Evolutionary conservation across 2,797 vertebrate species (phyloP), one percentile per base, ranked within the genome.

Genomic region (Tolypeutes matacus): DNA sequence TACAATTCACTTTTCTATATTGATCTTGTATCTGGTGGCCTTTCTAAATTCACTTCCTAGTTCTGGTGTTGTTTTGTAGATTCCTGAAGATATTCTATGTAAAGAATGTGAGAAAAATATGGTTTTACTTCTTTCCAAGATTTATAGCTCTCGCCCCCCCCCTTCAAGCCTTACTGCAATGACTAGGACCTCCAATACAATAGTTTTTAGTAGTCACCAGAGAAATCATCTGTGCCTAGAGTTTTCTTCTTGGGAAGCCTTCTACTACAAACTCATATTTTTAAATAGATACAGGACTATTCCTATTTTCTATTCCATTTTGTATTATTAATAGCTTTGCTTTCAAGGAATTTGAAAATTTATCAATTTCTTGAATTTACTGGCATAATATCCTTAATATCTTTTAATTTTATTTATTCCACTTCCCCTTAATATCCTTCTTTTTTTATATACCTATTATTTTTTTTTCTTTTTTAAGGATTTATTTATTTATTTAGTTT

Each of bases 271-370:
- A 85, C 60, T 95, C 84, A 70, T 75, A 67, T 29, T 94, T 87
- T 96, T 86, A 88, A 83, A 69, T 53, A 83, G 31, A 69, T 65
- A 64, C 29, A 84, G 13, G 29, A 15, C 21, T 89, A 88, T 82
- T 96, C 72, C 77, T 20, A 78, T 84, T 94, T 97, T 91, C 65
- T 80, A 21, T 65, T 89, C 60, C 25, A 80, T 64, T 69, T 85
- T 94, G 29, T 56, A 73, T 73, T 91, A 73, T 73, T 91, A 77
- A 12, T 36, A 91, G 36, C 39, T 87, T 36, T 86, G n/a, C 67
- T 73, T 94, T 84, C 88, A 91, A 94, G 39, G 18, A 89, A 95
- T 64, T 78, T 62, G 20, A 93, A 95, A 92, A 64, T 34, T 51
- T 23, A 84, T 51, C 27, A 90, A 85, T 82, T 94, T 78, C 21